phyloP scores from a whole-genome alignment of 2,797 vertebrate genomes.

The Notoglanidium macrostoma region DNA sequence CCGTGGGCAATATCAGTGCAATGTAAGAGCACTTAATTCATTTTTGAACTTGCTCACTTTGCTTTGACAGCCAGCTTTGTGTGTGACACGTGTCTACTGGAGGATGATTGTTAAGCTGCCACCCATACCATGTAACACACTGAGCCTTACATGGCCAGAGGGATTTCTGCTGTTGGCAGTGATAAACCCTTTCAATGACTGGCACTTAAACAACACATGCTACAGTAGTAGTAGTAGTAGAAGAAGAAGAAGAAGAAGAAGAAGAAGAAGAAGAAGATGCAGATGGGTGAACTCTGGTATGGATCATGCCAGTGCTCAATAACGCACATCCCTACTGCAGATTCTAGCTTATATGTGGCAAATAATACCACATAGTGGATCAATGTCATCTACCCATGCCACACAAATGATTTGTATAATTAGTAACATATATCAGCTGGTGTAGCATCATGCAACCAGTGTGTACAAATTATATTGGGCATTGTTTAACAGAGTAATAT shows the following conservation, averaged over 20 bases:
- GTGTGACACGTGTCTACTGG: not conserved
- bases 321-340: not conserved
- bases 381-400: not conserved
- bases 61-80: conserved; percentile 2
- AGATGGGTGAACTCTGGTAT: conserved; percentile 29
- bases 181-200: conserved; percentile 29
- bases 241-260: no score
- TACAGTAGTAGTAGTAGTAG: not conserved
- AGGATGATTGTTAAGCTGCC: not conserved
- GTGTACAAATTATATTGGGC: not conserved
- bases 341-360: not conserved
- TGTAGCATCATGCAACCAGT: not conserved
- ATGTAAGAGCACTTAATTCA: not conserved
- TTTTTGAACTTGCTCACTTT: conserved; percentile 6
- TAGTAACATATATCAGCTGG: not conserved
- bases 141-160: not conserved
- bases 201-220: conserved; percentile 7
- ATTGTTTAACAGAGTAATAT: not conserved
- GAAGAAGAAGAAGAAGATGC: no score
- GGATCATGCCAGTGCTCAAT: conserved; percentile 10
- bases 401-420: conserved; percentile 17
- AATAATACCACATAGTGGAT: conserved; percentile 20
- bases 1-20: not conserved
- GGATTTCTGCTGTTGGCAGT: conserved; percentile 34
- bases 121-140: not conserved